Evolutionary conservation across 1,140 invertebrate genomes (phyloP).

Genomic region (Ericerus pela): DNA sequence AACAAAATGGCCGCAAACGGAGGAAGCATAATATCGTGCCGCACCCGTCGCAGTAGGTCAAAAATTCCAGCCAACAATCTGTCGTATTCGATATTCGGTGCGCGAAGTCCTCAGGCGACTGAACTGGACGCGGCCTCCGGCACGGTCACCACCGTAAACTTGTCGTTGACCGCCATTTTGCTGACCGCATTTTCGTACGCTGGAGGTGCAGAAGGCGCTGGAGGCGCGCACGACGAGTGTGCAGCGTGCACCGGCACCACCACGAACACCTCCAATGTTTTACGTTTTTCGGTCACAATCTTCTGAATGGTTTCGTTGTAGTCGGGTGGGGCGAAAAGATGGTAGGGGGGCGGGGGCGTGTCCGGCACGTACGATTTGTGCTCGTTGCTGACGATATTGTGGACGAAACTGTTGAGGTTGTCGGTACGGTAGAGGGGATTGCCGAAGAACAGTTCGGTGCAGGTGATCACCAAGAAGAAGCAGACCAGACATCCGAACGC

Average conservation of each 20-base stretch:
- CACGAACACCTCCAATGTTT: constrained; percentile 12
- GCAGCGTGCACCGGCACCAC: constrained; percentile 14
- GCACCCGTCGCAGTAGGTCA: no score
- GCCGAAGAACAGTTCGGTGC: constrained; percentile 41
- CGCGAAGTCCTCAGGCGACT: no score
- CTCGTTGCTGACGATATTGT: constrained; percentile 10
- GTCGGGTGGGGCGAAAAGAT: constrained; percentile 41
- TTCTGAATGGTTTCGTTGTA: constrained; percentile 38
- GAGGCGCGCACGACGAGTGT: no score
- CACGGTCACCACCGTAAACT: no score
- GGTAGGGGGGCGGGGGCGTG: constrained; percentile 40
- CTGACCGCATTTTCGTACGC: no score
- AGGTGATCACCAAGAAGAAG: constrained; percentile 44
- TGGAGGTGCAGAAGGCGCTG: not conserved
- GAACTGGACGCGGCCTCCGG: no score
- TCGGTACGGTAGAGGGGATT: constrained; percentile 25
- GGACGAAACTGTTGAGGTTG: constrained; percentile 25
- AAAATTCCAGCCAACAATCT: no score
- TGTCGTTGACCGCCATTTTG: no score
- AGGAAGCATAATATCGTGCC: no score
- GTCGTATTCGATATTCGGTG: no score
- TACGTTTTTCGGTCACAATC: not conserved
- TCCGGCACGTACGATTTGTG: constrained; percentile 22
- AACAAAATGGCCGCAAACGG: no score
- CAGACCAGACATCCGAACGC: constrained; percentile 41